phyloP scores from a whole-genome alignment of 1,140 invertebrate genomes.

The Monomorium pharaonis region DNA sequence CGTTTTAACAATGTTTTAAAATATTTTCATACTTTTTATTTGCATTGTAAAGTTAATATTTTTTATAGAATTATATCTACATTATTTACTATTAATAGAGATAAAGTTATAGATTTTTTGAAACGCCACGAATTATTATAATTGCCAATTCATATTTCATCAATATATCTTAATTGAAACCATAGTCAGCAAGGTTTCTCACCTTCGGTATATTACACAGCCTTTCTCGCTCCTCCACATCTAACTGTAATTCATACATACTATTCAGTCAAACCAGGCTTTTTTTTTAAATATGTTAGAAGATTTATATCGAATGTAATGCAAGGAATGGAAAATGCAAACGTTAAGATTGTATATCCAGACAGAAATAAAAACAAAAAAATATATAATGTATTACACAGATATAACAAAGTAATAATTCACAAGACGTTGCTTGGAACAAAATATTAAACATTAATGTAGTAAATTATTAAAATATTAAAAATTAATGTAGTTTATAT shows the following conservation, averaged over 20 bases:
- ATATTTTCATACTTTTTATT: conserved; percentile 2
- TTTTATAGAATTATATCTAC: neutral
- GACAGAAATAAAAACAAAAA: conserved; percentile 27
- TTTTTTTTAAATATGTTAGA: conserved; percentile 59
- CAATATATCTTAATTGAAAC: conserved; percentile 67
- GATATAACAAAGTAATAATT: neutral
- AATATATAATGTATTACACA: conserved; percentile 49
- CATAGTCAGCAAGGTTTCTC: conserved; percentile 77
- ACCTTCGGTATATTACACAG: conserved; percentile 85
- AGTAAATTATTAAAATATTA: too few relatives aligned
- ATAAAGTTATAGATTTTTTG: conserved; percentile 51
- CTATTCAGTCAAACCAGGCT: conserved; percentile 79
- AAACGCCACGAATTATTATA: conserved; percentile 51
- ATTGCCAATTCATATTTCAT: conserved; percentile 71
- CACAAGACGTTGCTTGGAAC: neutral
- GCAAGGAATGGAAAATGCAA: conserved; percentile 37
- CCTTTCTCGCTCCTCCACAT: conserved; percentile 85
- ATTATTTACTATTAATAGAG: neutral
- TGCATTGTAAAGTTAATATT: neutral
- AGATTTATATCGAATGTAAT: conserved; percentile 54
- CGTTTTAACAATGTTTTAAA: neutral
- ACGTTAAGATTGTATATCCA: neutral
- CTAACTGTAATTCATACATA: conserved; percentile 84
- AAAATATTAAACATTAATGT: conserved; percentile 21
- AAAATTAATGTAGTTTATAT: conserved; percentile 37